Evolutionary conservation across 2,113 vertebrate genomes (phyloP).

Genomic region (Sinocyclocheilus anshuiensis): DNA sequence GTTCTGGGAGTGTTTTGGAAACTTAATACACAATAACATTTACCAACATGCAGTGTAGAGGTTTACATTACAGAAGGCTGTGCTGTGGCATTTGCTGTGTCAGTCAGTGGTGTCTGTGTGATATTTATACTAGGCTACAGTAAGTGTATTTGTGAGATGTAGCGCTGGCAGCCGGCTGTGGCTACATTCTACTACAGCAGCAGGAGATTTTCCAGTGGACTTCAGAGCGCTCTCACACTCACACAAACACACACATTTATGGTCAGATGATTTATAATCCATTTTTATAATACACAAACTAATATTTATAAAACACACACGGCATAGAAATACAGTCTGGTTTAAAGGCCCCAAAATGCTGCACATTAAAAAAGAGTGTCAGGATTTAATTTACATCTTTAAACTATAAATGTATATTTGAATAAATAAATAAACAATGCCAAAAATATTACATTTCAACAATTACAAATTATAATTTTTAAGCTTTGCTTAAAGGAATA

Average conservation of each 20-base stretch:
- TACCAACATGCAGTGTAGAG: neutral
- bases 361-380: too few relatives aligned
- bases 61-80: neutral
- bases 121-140: neutral
- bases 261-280: neutral
- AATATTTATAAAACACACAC: neutral
- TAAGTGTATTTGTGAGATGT: neutral
- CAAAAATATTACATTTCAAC: too few relatives aligned
- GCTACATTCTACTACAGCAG: constrained; percentile 33
- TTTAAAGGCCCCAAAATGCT: too few relatives aligned
- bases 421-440: too few relatives aligned
- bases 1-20: neutral
- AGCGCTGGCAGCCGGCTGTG: constrained; percentile 1
- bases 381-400: too few relatives aligned
- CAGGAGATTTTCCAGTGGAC: constrained; percentile 39
- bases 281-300: too few relatives aligned
- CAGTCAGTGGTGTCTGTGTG: constrained; percentile 12
- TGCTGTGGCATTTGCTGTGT: constrained; percentile 6
- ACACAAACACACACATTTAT: neutral
- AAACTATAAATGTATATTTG: too few relatives aligned
- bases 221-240: constrained; percentile 2
- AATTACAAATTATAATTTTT: too few relatives aligned
- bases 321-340: neutral
- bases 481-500: too few relatives aligned
- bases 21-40: neutral